phyloP scores from a whole-genome alignment of 1,140 invertebrate genomes.

The Tetramorium simillimum region DNA sequence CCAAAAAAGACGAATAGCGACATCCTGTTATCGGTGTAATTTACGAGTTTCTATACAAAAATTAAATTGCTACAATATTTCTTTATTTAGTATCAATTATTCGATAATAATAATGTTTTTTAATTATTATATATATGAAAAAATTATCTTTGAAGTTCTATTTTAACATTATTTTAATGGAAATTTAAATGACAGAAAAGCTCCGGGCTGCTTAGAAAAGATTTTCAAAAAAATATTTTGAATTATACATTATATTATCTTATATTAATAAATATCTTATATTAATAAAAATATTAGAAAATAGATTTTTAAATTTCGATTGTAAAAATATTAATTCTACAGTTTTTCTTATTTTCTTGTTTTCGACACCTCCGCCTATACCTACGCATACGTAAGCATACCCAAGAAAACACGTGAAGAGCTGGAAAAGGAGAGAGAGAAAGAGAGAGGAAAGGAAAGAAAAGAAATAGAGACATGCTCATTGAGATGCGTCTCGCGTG shows the following conservation, averaged over 20 bases:
- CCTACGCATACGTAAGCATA: conserved; percentile 9
- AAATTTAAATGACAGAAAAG: neutral
- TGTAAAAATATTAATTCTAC: neutral
- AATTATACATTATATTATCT: neutral
- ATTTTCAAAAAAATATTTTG: neutral
- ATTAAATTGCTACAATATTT: neutral
- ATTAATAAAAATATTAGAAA: neutral
- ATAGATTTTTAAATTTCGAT: neutral
- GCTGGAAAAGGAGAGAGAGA: conserved; percentile 26
- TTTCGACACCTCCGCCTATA: neutral
- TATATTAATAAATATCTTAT: neutral
- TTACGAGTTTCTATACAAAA: neutral
- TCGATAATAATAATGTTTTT: neutral
- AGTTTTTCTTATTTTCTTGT: neutral
- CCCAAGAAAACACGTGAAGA: neutral
- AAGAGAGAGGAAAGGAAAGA: conserved; percentile 46
- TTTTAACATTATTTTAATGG: neutral
- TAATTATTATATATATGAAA: neutral
- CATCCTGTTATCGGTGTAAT: conserved; percentile 25
- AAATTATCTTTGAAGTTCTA: neutral
- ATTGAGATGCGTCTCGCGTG: conserved; percentile 84
- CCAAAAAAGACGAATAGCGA: conserved; percentile 21
- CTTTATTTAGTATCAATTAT: neutral
- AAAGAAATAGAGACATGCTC: conserved; percentile 67
- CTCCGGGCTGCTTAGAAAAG: neutral